Evolutionary conservation across 2,113 vertebrate genomes (phyloP).

Genomic region (Gavialis gangeticus): DNA sequence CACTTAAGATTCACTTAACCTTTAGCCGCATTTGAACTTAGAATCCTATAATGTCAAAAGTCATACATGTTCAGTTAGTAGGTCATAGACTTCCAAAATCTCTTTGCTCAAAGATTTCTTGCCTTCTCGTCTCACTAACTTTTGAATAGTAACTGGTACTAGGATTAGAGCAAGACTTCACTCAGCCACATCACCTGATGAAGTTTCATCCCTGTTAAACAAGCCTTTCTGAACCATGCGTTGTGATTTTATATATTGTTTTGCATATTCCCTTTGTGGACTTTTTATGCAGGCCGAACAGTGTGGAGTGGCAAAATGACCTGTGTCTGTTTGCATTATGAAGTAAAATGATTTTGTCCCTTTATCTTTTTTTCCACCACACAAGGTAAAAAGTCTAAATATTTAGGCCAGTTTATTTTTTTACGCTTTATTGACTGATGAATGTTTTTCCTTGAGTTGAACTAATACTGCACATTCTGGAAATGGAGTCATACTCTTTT

Average conservation of each 20-base stretch:
- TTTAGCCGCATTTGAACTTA: neutral
- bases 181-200: neutral
- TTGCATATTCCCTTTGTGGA: neutral
- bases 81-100: neutral
- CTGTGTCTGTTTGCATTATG: neutral
- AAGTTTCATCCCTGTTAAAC: neutral
- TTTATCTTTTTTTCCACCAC: neutral
- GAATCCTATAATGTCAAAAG: neutral
- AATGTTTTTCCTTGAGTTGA: neutral
- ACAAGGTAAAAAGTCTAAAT: neutral
- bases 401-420: neutral
- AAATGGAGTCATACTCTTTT: neutral
- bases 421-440: neutral
- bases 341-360: neutral
- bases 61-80: neutral
- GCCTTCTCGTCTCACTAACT: neutral
- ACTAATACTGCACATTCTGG: neutral
- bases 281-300: neutral
- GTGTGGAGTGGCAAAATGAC: neutral
- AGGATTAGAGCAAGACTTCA: neutral
- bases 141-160: neutral
- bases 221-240: neutral
- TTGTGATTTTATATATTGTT: neutral
- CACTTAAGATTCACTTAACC: neutral
- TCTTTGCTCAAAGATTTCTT: neutral